Conservation (phyloP, 2,888 invertebrate species). For the Clanis bilineata region DNA sequence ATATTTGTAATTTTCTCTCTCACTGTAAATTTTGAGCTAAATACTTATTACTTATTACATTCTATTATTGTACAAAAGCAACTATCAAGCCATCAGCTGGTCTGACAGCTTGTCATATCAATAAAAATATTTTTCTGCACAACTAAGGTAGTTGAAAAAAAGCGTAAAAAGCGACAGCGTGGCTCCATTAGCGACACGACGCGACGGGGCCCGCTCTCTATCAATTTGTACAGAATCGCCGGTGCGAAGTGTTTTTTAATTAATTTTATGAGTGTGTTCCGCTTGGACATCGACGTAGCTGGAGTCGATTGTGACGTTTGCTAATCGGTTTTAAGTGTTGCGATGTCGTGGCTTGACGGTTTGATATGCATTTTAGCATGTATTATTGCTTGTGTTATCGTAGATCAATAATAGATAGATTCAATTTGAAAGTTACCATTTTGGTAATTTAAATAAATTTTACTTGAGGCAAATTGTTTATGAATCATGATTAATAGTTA, state of each 20-base stretch:
- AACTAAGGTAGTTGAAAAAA: conserved; percentile 53
- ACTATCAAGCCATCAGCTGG: background rate
- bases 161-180: conserved; percentile 52
- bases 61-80: background rate
- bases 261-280: conserved; percentile 78
- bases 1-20: too few species aligned
- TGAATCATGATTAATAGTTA: too few species aligned
- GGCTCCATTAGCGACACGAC: conserved; percentile 74
- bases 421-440: too few species aligned
- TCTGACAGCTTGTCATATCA: conserved; percentile 2
- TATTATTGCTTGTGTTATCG: too few species aligned
- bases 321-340: background rate
- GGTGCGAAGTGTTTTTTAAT: conserved; percentile 80
- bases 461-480: too few species aligned
- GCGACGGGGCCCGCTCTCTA: conserved; percentile 67
- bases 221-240: conserved; percentile 78
- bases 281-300: conserved; percentile 37
- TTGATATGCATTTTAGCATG: too few species aligned
- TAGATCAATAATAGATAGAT: too few species aligned
- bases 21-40: background rate
- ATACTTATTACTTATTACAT: background rate
- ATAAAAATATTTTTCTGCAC: conserved; percentile 13
- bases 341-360: background rate
- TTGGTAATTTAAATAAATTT: too few species aligned
- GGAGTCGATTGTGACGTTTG: conserved; percentile 36